These are phyloP conservation scores for Alectura lathami DNA, from an alignment of 2,113 vertebrate genomes.

Conservation along the genomic window DNA sequence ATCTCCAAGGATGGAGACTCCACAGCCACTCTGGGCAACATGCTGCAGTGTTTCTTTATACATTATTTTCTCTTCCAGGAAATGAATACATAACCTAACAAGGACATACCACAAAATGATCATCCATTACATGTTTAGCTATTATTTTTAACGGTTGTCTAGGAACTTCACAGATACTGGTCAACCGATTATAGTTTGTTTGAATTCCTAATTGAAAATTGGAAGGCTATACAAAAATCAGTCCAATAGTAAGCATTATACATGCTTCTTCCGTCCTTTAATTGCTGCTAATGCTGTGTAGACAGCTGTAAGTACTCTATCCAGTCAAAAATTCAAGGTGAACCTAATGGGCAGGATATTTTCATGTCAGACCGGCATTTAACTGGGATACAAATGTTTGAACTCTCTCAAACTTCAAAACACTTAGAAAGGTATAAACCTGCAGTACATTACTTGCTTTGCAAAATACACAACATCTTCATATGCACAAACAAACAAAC, in stretches of 20 bases:
- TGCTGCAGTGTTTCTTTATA: neutral
- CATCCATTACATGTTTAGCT: neutral
- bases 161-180: neutral
- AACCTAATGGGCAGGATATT: neutral
- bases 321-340: neutral
- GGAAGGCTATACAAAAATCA: neutral
- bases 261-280: neutral
- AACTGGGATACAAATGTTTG: neutral
- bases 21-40: accelerated
- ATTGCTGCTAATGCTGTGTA: neutral
- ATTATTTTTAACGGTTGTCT: neutral
- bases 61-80: neutral
- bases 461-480: neutral
- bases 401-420: neutral
- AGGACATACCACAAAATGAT: neutral
- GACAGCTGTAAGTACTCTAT: neutral
- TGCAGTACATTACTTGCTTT: neutral
- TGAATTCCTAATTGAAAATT: neutral
- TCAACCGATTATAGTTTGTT: neutral
- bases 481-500: neutral
- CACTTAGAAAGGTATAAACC: neutral
- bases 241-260: neutral
- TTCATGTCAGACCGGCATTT: neutral
- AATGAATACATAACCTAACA: neutral
- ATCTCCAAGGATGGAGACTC: neutral